Base-by-base conservation (phyloP, 2,113 vertebrate genomes). In the Barbus barbus region DNA sequence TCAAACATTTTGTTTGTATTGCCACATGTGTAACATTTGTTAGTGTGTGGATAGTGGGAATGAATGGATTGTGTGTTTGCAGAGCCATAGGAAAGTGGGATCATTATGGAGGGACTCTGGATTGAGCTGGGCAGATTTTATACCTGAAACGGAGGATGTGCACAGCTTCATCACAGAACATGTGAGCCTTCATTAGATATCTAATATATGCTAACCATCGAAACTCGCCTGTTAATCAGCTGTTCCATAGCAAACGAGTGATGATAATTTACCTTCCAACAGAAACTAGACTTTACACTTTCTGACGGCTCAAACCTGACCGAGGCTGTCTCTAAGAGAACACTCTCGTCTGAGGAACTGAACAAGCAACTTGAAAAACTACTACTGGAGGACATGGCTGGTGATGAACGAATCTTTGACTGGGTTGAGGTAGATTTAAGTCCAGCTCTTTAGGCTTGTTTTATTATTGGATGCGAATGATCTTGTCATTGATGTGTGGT, bases 41-140 rank as follows among this genome's bases (percentile, higher is more conserved):
- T 24, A 51, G 58, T 71, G 65, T n/a, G 48, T 28, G 3, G 9
- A 67, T 65, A 2, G 8, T 48, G 18, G n/a, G n/a, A 24, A 61
- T 75, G 22, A 33, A 91, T 88, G 4, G 24, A 28, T 67, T 60
- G 3, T 74, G 13, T 88, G 69, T 60, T 63, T 82, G 74, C 91
- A 99, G 98, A 98, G 98, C 97, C 97, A 98, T 97, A 98, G 97
- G 94, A 97, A 96, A 95, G 96, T 98, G 89, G 96, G 95, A 87
- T 94, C 94, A 91, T 93, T 98, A 81, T 99, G 98, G 98, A 97
- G 94, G 90, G 97, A 98, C 85, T 94, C 96, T 89, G 95, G 93
- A 88, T 93, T 99, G 86, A 96, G 91, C 88, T 98, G 97, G 97
- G 95, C 92, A 44, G 96, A 98, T 91, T 93, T 96, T 88, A 91